A percentile compares a stretch with the other conserved stretches of the same genome.
phyloP scores from a whole-genome alignment of 2,888 invertebrate species.

The Clostera curtula region DNA sequence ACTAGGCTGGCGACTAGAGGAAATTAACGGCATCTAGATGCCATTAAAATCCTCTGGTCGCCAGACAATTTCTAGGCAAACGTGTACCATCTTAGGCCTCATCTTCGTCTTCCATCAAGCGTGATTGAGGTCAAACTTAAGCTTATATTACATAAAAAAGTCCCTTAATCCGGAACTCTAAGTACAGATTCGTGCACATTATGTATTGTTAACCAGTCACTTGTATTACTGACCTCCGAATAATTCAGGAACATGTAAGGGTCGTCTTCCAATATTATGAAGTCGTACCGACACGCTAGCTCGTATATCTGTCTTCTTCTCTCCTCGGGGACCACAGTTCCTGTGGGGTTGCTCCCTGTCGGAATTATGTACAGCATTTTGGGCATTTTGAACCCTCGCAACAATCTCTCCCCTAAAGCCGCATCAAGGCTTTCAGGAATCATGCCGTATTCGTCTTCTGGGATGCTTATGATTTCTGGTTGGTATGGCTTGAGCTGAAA shows the following conservation, averaged over 20 bases:
- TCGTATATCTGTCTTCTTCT: constrained; percentile 81
- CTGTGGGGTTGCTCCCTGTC: constrained; percentile 85
- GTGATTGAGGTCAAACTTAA: too few relatives aligned
- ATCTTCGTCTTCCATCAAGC: too few relatives aligned
- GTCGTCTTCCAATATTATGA: constrained; percentile 87
- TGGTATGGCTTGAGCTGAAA: constrained; percentile 80
- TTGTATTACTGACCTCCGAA: constrained; percentile 68
- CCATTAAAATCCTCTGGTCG: too few relatives aligned
- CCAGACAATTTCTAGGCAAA: too few relatives aligned
- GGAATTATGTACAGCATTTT: constrained; percentile 84
- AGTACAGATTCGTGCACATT: too few relatives aligned
- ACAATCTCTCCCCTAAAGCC: constrained; percentile 60
- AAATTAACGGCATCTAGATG: too few relatives aligned
- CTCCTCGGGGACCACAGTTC: constrained; percentile 78
- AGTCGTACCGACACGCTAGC: constrained; percentile 83
- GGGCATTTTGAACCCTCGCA: constrained; percentile 76
- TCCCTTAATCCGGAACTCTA: too few relatives aligned
- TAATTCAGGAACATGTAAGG: constrained; percentile 88
- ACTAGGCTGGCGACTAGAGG: too few relatives aligned
- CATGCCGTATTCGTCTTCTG: constrained; percentile 81
- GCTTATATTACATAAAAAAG: too few relatives aligned
- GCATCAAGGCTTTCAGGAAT: constrained; percentile 75
- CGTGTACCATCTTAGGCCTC: too few relatives aligned
- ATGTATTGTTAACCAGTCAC: too few relatives aligned
- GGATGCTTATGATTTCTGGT: constrained; percentile 78